Evolutionary conservation across 2,113 vertebrate genomes (phyloP), one percentile per base, ranked within the genome.

Genomic region (Hiodon alosoides): DNA sequence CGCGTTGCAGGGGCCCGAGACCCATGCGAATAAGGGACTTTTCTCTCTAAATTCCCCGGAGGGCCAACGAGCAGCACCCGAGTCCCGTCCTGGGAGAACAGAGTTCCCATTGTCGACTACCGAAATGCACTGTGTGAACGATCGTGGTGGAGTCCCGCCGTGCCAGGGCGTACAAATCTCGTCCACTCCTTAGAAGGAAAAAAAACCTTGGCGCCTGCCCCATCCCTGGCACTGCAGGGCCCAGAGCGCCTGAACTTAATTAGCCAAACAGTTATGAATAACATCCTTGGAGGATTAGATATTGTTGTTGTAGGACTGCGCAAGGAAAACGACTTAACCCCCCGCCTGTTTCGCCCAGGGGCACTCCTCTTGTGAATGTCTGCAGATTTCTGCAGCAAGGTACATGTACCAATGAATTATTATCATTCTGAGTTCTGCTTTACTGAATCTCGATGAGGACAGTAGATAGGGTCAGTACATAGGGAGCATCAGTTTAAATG

Each of bases 61-160:
- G 31, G 31, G 31, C 31, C 31, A 2, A 31, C 31, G 31, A 31
- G 31, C 31, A 2, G 31, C 31, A 31, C 31, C 31, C 31, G 31
- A 31, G 31, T 31, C 31, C 31, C 90, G 90, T 90, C 85, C 85
- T 90, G 84, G 83, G 90, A 90, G 82, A 83, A 89, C 85, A 93
- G 83, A 82, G 83, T 89, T 91, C 89, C 91, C 86, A 92, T 91
- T 92, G 88, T 92, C 87, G 86, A 86, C 86, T 77, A 80, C 79
- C 81, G 87, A 93, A 94, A 88, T 88, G 90, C 93, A 88, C 88
- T 87, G 85, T 89, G 87, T 88, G 88, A 92, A 86, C 83, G 89
- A 31, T 88, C 77, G 73, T 82, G 76, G 87, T 90, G 86, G 78
- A 79, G 48, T 84, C 85, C 79, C 88, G 87, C 74, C 71, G 83